Evolutionary conservation across 2,113 vertebrate species (phyloP).

Genomic region (Charadrius vociferus): DNA sequence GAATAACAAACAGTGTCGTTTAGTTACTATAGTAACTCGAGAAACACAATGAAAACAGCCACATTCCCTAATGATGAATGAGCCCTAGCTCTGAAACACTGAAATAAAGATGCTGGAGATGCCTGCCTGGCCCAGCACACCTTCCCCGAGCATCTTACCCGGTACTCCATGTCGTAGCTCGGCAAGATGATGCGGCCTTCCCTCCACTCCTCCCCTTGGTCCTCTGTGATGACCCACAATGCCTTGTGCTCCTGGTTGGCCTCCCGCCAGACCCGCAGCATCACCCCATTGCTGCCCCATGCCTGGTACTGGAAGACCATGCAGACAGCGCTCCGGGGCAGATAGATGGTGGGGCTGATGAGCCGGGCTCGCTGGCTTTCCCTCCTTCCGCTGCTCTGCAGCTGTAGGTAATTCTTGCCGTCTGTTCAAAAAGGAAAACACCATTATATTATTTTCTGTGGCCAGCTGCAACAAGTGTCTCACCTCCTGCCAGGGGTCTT

Average conservation of each 20-base stretch:
- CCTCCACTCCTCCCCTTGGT: slow-evolving; percentile 91
- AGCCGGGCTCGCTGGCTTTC: slow-evolving; percentile 87
- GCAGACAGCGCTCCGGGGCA: slow-evolving; percentile 87
- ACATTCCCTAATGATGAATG: slow-evolving; percentile 75
- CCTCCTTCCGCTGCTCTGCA: slow-evolving; percentile 83
- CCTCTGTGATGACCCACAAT: slow-evolving; percentile 88
- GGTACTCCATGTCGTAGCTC: slow-evolving; percentile 90
- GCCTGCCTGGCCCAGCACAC: not conserved
- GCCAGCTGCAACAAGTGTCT: not conserved
- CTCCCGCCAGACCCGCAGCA: slow-evolving; percentile 86
- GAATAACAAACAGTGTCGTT: slow-evolving; percentile 83
- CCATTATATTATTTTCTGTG: not conserved
- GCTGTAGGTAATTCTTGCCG: slow-evolving; percentile 83
- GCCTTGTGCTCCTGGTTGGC: slow-evolving; percentile 86
- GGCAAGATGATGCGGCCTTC: slow-evolving; percentile 93
- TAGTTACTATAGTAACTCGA: slow-evolving; percentile 80
- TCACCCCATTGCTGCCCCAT: slow-evolving; percentile 83
- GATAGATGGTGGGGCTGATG: slow-evolving; percentile 86
- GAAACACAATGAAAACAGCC: slow-evolving; percentile 80
- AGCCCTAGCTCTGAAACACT: slow-evolving; percentile 61
- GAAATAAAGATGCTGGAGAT: slow-evolving; percentile 40
- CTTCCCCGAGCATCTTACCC: slow-evolving; percentile 74
- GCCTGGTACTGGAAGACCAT: slow-evolving; percentile 92
- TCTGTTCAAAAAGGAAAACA: slow-evolving; percentile 69
- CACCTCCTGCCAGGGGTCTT: not conserved